phyloP scores from a whole-genome alignment of 1,140 invertebrate genomes.

The Acromyrmex echinatior region DNA sequence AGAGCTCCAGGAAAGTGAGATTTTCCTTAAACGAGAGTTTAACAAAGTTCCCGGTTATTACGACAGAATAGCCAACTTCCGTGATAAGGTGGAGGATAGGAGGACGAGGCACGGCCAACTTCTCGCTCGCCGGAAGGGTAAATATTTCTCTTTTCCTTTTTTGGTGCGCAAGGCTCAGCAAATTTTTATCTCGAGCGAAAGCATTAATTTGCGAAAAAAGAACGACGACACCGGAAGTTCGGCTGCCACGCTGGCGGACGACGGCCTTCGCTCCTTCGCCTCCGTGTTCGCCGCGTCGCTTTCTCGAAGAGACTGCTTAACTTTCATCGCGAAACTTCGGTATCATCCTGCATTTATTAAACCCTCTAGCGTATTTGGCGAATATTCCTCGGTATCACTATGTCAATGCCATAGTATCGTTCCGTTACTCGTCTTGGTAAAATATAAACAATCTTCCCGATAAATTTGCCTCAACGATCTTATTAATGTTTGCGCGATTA shows the following conservation, averaged over 20 bases:
- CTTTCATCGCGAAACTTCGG: conserved; percentile 72
- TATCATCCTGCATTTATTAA: conserved; percentile 72
- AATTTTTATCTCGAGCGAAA: conserved; percentile 69
- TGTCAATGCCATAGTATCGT: conserved; percentile 32
- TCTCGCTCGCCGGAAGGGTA: conserved; percentile 63
- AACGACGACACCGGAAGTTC: conserved; percentile 46
- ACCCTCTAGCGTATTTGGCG: conserved; percentile 67
- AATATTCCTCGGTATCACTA: conserved; percentile 65
- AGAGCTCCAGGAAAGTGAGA: conserved; percentile 57
- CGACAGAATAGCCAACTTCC: conserved; percentile 71
- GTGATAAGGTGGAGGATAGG: conserved; percentile 68
- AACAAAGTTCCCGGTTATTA: conserved; percentile 77
- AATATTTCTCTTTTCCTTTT: conserved; percentile 67
- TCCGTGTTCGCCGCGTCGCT: conserved; percentile 17
- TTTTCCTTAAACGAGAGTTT: conserved; percentile 74
- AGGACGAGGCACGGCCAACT: conserved; percentile 42
- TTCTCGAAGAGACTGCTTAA: conserved; percentile 64
- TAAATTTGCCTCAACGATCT: conserved; percentile 60
- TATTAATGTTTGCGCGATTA: conserved; percentile 62
- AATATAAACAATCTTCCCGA: conserved; percentile 22
- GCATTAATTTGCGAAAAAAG: conserved; percentile 67
- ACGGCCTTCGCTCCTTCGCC: conserved; percentile 18
- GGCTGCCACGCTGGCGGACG: conserved; percentile 34
- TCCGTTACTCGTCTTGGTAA: not conserved
- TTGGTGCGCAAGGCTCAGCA: conserved; percentile 55